Percentiles rank a stretch among this genome's conserved stretches.
Evolutionary conservation across 2,888 invertebrate genomes (phyloP).

Genomic region (Onthophagus sagittarius): DNA sequence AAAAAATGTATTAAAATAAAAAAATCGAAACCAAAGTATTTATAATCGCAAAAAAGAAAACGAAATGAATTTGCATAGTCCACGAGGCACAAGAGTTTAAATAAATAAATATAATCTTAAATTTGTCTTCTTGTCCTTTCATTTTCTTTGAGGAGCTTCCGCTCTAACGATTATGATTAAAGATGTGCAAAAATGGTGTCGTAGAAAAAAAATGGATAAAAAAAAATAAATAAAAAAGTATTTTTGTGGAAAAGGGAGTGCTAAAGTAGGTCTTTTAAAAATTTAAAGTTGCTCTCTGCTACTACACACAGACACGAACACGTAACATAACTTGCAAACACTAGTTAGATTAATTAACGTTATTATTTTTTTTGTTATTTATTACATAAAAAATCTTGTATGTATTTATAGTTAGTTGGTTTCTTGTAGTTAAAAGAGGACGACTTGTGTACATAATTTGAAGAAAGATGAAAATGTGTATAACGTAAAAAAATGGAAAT

Average conservation of each 20-base stretch:
- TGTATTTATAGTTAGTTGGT: conserved; percentile 44
- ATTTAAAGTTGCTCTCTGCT: conserved; percentile 41
- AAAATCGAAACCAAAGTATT: no score
- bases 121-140: no score
- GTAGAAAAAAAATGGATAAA: no score
- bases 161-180: no score
- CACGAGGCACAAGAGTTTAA: no score
- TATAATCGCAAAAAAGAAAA: no score
- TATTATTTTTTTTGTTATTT: conserved; percentile 42
- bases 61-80: no score
- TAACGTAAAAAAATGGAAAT: conserved; percentile 31
- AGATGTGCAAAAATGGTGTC: no score
- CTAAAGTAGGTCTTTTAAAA: neutral
- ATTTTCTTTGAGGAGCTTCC: no score
- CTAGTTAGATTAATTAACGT: conserved; percentile 23
- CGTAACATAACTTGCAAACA: conserved; percentile 22
- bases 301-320: conserved; percentile 28
- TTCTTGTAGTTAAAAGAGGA: conserved; percentile 43
- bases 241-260: neutral
- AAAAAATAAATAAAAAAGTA: no score
- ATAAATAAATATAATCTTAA: no score
- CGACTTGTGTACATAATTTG: conserved; percentile 43
- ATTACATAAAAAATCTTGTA: conserved; percentile 36
- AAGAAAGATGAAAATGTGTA: conserved; percentile 46
- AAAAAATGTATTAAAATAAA: no score